These are phyloP conservation scores for Heterohyrax brucei DNA, from an alignment of 2,797 vertebrate genomes.

Conservation along the genomic window DNA sequence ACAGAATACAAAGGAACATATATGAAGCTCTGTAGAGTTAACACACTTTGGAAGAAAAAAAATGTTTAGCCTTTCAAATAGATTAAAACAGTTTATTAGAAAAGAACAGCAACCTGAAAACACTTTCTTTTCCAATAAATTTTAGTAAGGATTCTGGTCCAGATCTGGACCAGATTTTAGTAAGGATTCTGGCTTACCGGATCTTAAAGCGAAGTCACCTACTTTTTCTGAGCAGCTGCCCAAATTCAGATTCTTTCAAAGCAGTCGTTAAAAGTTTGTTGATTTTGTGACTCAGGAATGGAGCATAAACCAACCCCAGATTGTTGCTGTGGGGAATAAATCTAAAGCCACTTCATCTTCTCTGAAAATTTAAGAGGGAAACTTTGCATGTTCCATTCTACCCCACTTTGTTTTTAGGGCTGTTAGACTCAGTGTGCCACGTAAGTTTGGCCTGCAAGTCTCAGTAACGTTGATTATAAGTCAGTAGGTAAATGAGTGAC, in stretches of 20 bases:
- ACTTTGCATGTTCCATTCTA: background rate
- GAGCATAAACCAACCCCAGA: background rate
- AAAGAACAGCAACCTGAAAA: constrained; percentile 82
- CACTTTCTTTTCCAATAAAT: constrained; percentile 86
- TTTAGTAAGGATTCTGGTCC: constrained; percentile 81
- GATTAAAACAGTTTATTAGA: constrained; percentile 84
- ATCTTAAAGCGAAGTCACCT: constrained; percentile 83
- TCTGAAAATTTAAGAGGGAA: constrained; percentile 21
- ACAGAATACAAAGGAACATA: constrained; percentile 66
- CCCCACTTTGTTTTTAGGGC: constrained; percentile 19
- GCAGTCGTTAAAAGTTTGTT: constrained; percentile 69
- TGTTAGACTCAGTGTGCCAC: background rate
- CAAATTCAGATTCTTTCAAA: constrained; percentile 80
- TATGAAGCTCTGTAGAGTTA: constrained; percentile 70
- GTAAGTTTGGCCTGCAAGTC: background rate
- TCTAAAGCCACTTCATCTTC: background rate
- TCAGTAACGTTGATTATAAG: constrained; percentile 22
- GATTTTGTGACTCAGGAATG: constrained; percentile 74
- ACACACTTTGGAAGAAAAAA: constrained; percentile 74
- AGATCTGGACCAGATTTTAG: constrained; percentile 79
- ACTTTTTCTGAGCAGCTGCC: constrained; percentile 77
- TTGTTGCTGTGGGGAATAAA: background rate
- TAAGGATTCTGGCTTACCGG: constrained; percentile 83
- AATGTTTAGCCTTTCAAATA: constrained; percentile 78
- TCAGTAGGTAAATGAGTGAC: background rate